A percentile compares a stretch with the other conserved stretches of the same genome.
Conservation (phyloP, 2,797 vertebrate species). For the Rhynchotus rufescens region DNA sequence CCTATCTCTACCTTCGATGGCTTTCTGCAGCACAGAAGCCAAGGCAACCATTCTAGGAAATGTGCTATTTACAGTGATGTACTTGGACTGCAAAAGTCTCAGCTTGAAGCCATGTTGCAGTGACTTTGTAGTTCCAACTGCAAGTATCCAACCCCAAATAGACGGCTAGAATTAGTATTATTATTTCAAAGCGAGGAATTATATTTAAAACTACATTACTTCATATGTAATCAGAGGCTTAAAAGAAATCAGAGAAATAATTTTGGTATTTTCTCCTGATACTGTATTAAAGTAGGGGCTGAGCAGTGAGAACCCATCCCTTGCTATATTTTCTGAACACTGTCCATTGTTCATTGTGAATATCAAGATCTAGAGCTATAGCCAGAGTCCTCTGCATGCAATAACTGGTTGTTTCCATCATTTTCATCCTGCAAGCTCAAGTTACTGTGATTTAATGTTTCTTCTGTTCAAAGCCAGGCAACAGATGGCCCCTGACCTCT, state of each 20-base stretch:
- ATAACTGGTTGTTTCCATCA: background rate
- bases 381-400: background rate
- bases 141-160: background rate
- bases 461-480: background rate
- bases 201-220: background rate
- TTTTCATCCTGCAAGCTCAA: background rate
- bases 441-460: background rate
- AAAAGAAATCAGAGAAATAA: background rate
- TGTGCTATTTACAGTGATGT: background rate
- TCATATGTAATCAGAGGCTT: background rate
- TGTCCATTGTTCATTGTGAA: background rate
- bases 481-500: background rate
- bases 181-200: background rate
- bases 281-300: fast-evolving
- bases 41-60: background rate
- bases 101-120: background rate
- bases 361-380: background rate
- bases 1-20: background rate
- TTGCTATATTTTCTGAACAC: background rate
- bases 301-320: background rate
- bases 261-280: background rate
- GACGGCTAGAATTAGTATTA: background rate
- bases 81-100: background rate
- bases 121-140: background rate
- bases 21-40: background rate